A percentile compares a stretch with the other conserved stretches of the same genome.
Conservation (phyloP, 2,888 invertebrate species). For the Frankliniella intonsa region DNA sequence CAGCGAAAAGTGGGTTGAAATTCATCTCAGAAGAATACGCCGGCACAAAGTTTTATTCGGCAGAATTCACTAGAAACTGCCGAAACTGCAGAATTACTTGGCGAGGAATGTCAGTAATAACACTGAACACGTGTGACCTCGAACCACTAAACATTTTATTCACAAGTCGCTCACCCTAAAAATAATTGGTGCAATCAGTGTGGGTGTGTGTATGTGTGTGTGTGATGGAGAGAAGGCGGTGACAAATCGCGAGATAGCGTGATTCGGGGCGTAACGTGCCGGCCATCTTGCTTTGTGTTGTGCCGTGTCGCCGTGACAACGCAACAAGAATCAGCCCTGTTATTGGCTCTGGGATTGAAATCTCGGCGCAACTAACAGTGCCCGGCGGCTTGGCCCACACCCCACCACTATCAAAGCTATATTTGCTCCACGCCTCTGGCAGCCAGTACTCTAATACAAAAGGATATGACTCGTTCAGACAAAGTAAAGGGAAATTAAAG, state of each 20-base stretch:
- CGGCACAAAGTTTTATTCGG: too few relatives aligned
- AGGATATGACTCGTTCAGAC: too few relatives aligned
- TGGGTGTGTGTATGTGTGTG: too few relatives aligned
- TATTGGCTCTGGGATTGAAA: constrained; percentile 6
- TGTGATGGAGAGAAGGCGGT: background rate
- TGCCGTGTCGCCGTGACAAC: background rate
- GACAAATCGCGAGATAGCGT: constrained; percentile 6
- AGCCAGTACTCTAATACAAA: too few relatives aligned
- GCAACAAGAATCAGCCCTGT: background rate
- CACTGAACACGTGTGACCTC: too few relatives aligned
- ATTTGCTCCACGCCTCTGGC: constrained; percentile 1
- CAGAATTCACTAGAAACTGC: too few relatives aligned
- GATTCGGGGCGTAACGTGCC: background rate
- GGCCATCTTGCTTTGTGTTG: background rate
- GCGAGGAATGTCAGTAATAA: too few relatives aligned
- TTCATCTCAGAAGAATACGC: too few relatives aligned
- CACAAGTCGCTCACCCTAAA: background rate
- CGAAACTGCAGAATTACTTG: too few relatives aligned
- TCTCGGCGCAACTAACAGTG: background rate
- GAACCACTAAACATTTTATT: too few relatives aligned
- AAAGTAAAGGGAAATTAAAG: too few relatives aligned
- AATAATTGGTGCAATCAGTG: background rate
- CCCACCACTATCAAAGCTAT: background rate
- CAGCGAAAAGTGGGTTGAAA: too few relatives aligned
- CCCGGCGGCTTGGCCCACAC: background rate